A percentile compares a stretch with the other conserved stretches of the same genome.
phyloP scores from a whole-genome alignment of 2,113 vertebrate species.

The Vulpes ferrilata region DNA sequence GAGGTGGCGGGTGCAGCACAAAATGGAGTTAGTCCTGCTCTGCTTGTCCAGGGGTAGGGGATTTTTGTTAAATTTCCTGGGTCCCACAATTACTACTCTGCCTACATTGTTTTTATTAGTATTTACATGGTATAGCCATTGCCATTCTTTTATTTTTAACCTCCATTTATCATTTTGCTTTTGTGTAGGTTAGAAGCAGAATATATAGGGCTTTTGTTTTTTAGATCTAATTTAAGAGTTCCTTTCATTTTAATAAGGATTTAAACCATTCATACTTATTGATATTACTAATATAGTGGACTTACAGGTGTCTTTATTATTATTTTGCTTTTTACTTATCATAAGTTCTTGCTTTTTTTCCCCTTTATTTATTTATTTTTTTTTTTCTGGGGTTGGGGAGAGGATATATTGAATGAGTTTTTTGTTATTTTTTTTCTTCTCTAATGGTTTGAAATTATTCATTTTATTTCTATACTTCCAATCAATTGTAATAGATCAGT shows the following conservation, averaged over 20 bases:
- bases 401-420: neutral
- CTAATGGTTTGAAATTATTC: neutral
- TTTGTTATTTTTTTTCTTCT: slow-evolving; percentile 22
- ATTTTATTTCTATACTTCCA: neutral
- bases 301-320: neutral
- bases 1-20: too few relatives aligned
- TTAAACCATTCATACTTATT: neutral
- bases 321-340: slow-evolving; percentile 7
- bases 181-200: neutral
- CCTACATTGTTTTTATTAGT: slow-evolving; percentile 23
- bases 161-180: neutral
- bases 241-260: neutral
- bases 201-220: neutral
- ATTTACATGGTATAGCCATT: slow-evolving; percentile 5
- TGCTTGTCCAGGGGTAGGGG: too few relatives aligned
- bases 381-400: neutral
- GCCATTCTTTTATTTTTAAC: slow-evolving; percentile 40
- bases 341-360: neutral
- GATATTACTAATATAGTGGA: neutral
- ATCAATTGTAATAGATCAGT: neutral
- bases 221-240: slow-evolving; percentile 7
- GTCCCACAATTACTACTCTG: neutral
- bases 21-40: too few relatives aligned
- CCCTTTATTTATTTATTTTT: neutral
- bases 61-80: too few relatives aligned